Percentiles rank a stretch among this genome's conserved stretches.
These are phyloP conservation scores for Fundulus diaphanus DNA, from an alignment of 2,797 vertebrate genomes.

Conservation along the genomic window DNA sequence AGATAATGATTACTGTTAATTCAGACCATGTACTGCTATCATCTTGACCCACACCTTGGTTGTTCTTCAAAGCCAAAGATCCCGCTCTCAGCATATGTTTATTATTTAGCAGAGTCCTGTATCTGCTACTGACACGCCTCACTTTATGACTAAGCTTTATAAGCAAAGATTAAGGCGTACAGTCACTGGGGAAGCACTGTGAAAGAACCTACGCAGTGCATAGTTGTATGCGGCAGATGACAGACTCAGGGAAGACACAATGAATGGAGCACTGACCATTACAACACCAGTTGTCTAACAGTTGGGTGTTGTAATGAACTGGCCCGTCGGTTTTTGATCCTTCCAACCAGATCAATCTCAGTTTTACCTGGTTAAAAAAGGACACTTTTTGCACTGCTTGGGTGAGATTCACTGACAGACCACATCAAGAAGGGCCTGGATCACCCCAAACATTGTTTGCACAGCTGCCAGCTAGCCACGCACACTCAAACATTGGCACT, in stretches of 20 bases:
- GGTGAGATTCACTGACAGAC: constrained; percentile 58
- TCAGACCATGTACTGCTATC: constrained; percentile 25
- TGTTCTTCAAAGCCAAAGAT: constrained; percentile 15
- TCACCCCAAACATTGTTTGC: constrained; percentile 81
- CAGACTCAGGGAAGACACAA: constrained; percentile 15
- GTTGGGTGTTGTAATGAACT: constrained; percentile 26
- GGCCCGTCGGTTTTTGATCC: constrained; percentile 42
- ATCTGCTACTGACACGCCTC: constrained; percentile 72
- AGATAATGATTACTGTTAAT: constrained; percentile 24
- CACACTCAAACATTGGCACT: constrained; percentile 68
- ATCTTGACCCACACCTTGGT: constrained; percentile 54
- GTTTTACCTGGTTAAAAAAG: constrained; percentile 55
- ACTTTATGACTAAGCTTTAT: constrained; percentile 82
- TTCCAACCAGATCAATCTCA: constrained; percentile 33
- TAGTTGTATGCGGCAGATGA: constrained; percentile 44
- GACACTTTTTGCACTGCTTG: constrained; percentile 59
- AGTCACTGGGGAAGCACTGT: constrained; percentile 69
- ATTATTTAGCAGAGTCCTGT: constrained; percentile 68
- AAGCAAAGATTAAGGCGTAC: constrained; percentile 76
- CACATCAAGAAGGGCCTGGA: constrained; percentile 76
- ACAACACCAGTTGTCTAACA: constrained; percentile 15
- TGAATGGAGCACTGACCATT: constrained; percentile 34
- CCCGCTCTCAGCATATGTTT: constrained; percentile 65
- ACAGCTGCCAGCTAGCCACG: constrained; percentile 80
- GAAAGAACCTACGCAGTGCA: constrained; percentile 55